A percentile compares a stretch with the other conserved stretches of the same genome.
Conservation (phyloP, 2,888 invertebrate genomes). For the Eristalis arbustorum region DNA sequence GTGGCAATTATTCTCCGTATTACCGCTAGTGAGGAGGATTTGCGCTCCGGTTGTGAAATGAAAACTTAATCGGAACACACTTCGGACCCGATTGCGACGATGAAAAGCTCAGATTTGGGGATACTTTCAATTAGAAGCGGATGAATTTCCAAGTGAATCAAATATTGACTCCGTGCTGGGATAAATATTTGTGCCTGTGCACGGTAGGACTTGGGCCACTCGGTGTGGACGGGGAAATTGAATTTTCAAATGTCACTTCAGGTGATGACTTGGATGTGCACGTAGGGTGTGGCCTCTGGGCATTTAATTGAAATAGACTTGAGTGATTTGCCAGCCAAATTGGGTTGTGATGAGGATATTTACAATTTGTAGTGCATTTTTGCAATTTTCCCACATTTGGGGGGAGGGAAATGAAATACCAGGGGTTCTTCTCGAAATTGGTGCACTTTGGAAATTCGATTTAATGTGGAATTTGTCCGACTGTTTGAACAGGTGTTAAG, state of each 20-base stretch:
- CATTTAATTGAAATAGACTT: neutral
- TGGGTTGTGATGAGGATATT: too few relatives aligned
- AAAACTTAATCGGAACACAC: constrained; percentile 42
- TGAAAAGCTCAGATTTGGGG: constrained; percentile 1
- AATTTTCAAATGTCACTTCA: neutral
- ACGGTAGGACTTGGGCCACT: neutral
- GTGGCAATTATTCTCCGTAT: constrained; percentile 53
- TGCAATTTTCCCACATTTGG: too few relatives aligned
- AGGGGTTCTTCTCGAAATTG: too few relatives aligned
- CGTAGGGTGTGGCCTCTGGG: neutral
- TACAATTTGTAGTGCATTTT: too few relatives aligned
- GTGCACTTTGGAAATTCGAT: too few relatives aligned
- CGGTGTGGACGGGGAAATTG: neutral
- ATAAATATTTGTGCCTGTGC: neutral
- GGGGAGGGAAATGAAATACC: too few relatives aligned
- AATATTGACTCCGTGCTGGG: neutral
- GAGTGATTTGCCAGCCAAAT: too few relatives aligned
- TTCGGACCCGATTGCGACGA: constrained; percentile 7
- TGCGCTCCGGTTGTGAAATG: constrained; percentile 2
- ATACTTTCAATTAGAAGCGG: neutral
- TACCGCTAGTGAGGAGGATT: constrained; percentile 13
- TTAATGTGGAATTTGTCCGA: too few relatives aligned
- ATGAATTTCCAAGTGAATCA: neutral
- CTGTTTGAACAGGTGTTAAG: too few relatives aligned
- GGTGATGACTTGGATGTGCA: neutral